Conservation (phyloP, 2,113 vertebrate genomes). For the Hypocryptadius cinnamomeus region DNA sequence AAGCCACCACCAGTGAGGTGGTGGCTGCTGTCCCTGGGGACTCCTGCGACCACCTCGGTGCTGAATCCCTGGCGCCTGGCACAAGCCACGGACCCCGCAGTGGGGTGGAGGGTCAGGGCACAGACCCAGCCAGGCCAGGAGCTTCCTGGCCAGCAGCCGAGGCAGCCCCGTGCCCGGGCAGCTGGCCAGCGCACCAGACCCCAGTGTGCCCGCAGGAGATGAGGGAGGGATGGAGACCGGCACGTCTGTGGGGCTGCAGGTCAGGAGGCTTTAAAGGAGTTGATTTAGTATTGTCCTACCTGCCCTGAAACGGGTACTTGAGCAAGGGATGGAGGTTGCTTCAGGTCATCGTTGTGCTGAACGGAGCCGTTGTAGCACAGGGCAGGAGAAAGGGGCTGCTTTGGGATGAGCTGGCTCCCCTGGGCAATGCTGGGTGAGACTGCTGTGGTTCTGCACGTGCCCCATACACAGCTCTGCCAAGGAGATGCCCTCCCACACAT, state of each 20-base stretch:
- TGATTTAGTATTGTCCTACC: slow-evolving; percentile 45
- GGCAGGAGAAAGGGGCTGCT: background rate
- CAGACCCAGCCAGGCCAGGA: background rate
- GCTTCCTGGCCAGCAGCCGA: background rate
- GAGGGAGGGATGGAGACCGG: background rate
- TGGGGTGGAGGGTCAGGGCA: background rate
- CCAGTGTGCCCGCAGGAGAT: background rate
- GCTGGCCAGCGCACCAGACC: background rate
- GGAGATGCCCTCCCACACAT: background rate
- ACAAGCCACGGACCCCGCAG: background rate
- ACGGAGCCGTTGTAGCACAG: background rate
- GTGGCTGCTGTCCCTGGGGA: background rate
- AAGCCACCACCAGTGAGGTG: background rate
- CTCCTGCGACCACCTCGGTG: slow-evolving; percentile 49
- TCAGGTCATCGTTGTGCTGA: background rate
- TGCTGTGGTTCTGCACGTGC: background rate
- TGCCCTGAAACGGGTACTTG: slow-evolving; percentile 5
- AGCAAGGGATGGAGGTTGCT: slow-evolving; percentile 23
- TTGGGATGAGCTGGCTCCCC: background rate
- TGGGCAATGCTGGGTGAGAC: background rate
- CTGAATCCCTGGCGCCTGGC: slow-evolving; percentile 51
- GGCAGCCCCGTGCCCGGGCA: background rate
- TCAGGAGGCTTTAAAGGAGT: slow-evolving; percentile 5
- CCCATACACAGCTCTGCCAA: background rate
- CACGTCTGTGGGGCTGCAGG: background rate